These are phyloP conservation scores for Ceratosolen fusciceps DNA, from an alignment of 1,140 invertebrate genomes.

Conservation along the genomic window DNA sequence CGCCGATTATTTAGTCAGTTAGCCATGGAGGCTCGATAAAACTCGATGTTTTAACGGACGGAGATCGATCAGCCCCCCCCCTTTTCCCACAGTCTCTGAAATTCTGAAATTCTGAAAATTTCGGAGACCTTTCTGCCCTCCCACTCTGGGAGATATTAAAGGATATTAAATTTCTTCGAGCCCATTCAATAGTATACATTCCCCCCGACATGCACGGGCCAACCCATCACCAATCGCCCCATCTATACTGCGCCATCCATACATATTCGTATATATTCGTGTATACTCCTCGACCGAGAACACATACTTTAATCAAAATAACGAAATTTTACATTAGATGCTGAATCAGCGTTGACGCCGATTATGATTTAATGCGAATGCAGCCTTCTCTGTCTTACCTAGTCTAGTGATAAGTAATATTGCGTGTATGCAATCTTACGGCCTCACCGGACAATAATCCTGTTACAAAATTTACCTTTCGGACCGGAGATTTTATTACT, in stretches of 20 bases:
- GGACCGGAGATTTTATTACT: background rate
- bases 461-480: background rate
- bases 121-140: background rate
- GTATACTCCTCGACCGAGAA: background rate
- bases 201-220: background rate
- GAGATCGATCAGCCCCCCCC: background rate
- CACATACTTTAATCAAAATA: constrained; percentile 40
- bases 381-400: background rate
- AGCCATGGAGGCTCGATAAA: background rate
- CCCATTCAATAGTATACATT: background rate
- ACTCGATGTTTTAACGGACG: background rate
- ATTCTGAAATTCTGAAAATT: background rate
- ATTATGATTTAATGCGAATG: background rate
- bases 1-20: background rate
- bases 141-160: background rate
- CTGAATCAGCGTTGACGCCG: constrained; percentile 7
- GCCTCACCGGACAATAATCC: background rate
- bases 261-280: background rate
- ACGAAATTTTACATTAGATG: constrained; percentile 22
- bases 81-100: background rate
- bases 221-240: no score
- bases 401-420: background rate
- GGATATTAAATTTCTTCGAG: background rate
- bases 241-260: no score
- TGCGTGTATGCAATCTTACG: background rate